phyloP scores from a whole-genome alignment of 2,797 vertebrate species.

The Simalia tracyae region DNA sequence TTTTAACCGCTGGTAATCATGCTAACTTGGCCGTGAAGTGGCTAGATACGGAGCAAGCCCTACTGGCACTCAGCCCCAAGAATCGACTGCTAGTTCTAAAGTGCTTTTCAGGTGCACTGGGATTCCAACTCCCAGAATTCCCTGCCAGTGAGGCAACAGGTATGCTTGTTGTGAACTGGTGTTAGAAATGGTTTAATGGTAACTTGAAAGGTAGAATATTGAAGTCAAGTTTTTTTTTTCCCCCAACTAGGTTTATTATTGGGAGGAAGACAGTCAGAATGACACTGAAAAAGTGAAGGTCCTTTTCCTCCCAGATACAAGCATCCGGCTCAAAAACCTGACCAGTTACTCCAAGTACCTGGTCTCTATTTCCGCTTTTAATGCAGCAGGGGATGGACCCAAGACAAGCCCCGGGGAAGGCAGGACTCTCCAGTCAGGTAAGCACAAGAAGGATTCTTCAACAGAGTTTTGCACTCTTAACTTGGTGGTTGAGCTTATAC shows the following conservation, averaged over 20 bases:
- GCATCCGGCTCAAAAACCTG: constrained; percentile 85
- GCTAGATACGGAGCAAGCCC: background rate
- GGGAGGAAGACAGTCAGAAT: constrained; percentile 86
- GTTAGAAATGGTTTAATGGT: background rate
- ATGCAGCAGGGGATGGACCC: constrained; percentile 89
- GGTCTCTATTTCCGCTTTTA: constrained; percentile 90
- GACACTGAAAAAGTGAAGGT: constrained; percentile 89
- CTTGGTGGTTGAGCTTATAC: background rate
- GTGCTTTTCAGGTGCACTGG: background rate
- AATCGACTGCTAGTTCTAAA: background rate
- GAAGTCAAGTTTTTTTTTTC: background rate
- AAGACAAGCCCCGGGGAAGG: constrained; percentile 82
- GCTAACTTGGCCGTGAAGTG: background rate
- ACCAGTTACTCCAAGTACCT: constrained; percentile 89
- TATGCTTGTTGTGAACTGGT: background rate
- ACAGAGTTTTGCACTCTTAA: background rate
- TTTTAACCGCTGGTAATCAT: background rate
- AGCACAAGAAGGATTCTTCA: background rate
- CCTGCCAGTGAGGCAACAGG: background rate
- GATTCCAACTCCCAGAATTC: background rate
- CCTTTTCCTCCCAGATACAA: constrained; percentile 87
- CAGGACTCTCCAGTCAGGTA: constrained; percentile 89
- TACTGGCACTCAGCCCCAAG: no score
- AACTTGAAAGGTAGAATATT: background rate
- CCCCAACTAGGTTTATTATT: constrained; percentile 85